phyloP scores from a whole-genome alignment of 2,888 invertebrate species.

The Ceramica pisi region DNA sequence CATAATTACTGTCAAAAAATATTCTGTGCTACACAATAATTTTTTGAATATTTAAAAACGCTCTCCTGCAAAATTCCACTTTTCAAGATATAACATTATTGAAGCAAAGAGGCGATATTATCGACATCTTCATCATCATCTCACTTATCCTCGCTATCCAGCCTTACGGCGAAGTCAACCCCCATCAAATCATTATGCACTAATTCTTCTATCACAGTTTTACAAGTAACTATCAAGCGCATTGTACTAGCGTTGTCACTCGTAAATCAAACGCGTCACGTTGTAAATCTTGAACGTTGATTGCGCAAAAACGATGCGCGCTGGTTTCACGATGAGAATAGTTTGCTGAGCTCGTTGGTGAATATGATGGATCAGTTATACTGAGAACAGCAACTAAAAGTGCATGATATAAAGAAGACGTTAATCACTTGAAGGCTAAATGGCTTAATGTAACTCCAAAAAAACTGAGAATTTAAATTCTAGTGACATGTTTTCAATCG shows the following conservation, averaged over 20 bases:
- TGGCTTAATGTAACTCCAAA: too few relatives aligned
- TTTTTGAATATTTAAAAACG: too few relatives aligned
- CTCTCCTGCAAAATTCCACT: too few relatives aligned
- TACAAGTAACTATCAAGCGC: conserved; percentile 55
- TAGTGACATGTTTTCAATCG: background rate
- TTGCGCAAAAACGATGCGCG: conserved; percentile 70
- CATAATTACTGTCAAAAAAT: too few relatives aligned
- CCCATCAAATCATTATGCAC: conserved; percentile 45
- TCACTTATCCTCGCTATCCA: background rate
- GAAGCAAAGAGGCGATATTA: too few relatives aligned
- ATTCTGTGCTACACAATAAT: too few relatives aligned
- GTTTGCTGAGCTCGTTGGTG: conserved; percentile 36
- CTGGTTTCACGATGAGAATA: conserved; percentile 17
- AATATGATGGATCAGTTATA: conserved; percentile 25
- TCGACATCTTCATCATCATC: background rate
- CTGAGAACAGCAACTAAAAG: too few relatives aligned
- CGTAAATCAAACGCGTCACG: conserved; percentile 71
- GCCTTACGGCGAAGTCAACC: background rate
- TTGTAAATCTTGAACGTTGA: conserved; percentile 70
- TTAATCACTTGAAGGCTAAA: too few relatives aligned
- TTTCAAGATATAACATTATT: too few relatives aligned
- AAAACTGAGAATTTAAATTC: background rate
- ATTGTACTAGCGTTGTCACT: conserved; percentile 72
- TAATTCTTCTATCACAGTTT: conserved; percentile 48
- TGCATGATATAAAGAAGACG: background rate